A percentile compares a stretch with the other conserved stretches of the same genome.
Conservation (phyloP, 64 coral and sea anemone species). For the Astreopora myriophthalma region DNA sequence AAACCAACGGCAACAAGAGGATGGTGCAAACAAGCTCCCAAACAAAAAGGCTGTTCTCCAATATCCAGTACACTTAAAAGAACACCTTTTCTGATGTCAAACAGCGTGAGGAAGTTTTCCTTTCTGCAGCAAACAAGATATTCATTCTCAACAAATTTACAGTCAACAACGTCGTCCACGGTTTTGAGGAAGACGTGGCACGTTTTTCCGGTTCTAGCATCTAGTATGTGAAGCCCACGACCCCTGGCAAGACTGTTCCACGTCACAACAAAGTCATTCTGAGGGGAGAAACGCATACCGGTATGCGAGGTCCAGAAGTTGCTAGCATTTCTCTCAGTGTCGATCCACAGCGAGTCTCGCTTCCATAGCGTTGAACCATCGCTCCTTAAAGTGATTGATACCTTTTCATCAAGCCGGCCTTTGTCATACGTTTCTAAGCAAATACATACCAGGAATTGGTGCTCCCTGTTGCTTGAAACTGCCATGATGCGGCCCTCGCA, state of each 20-base stretch:
- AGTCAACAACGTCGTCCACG: background rate
- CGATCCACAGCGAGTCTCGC: background rate
- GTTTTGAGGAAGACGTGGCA: background rate
- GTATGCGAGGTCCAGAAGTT: too few relatives aligned
- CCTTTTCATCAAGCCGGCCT: background rate
- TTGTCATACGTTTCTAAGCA: background rate
- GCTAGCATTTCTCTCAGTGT: too few relatives aligned
- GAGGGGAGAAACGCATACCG: background rate
- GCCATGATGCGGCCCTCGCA: background rate
- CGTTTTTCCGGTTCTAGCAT: background rate
- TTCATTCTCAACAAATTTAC: background rate
- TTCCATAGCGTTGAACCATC: background rate
- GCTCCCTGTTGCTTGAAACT: background rate
- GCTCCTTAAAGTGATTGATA: background rate
- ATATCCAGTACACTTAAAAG: background rate
- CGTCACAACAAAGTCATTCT: background rate
- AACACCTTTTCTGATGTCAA: background rate
- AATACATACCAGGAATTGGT: background rate
- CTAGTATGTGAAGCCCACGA: background rate
- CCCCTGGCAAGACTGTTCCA: background rate
- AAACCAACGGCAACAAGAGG: conserved; percentile 6
- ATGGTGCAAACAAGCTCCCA: background rate
- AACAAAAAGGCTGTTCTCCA: background rate
- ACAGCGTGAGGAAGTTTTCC: conserved; percentile 8
- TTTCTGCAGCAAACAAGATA: background rate